Evolutionary conservation across 2,797 vertebrate genomes (phyloP).

Genomic region (Peromyscus melanophrys): DNA sequence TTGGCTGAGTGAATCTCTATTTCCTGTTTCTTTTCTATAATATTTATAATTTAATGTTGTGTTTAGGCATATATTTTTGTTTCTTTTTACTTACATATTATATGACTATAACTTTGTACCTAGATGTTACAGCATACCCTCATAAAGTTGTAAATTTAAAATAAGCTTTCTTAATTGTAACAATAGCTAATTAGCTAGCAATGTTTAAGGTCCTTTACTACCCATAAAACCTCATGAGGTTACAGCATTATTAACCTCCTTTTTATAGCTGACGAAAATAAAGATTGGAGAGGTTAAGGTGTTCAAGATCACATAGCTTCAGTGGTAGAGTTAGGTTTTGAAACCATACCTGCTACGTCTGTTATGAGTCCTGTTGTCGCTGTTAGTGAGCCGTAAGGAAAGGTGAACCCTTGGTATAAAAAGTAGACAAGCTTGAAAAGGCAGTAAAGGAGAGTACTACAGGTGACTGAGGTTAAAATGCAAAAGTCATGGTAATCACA

Average conservation of each 20-base stretch:
- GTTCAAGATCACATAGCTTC: background rate
- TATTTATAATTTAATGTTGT: background rate
- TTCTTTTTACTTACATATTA: slow-evolving; percentile 10
- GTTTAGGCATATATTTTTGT: slow-evolving; percentile 1
- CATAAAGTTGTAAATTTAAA: slow-evolving; percentile 40
- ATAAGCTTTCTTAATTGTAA: slow-evolving; percentile 42
- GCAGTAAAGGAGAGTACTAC: background rate
- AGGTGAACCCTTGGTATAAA: background rate
- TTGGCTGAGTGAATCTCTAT: background rate
- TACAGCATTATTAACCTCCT: background rate
- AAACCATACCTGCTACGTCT: background rate
- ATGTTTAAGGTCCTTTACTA: background rate
- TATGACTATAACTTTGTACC: background rate
- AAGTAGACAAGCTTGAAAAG: background rate
- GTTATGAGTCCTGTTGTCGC: background rate
- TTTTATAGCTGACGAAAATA: background rate
- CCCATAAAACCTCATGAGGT: background rate
- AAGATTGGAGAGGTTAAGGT: background rate
- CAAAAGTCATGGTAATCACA: background rate
- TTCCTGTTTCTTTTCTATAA: background rate
- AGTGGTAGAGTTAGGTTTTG: slow-evolving; percentile 17
- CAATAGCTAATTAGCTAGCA: background rate
- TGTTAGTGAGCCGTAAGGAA: background rate
- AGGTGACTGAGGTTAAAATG: background rate
- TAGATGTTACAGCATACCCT: background rate